Evolutionary conservation across 2,113 vertebrate species (phyloP), one percentile per base, ranked within the genome.

Genomic region (Xenus cinereus): DNA sequence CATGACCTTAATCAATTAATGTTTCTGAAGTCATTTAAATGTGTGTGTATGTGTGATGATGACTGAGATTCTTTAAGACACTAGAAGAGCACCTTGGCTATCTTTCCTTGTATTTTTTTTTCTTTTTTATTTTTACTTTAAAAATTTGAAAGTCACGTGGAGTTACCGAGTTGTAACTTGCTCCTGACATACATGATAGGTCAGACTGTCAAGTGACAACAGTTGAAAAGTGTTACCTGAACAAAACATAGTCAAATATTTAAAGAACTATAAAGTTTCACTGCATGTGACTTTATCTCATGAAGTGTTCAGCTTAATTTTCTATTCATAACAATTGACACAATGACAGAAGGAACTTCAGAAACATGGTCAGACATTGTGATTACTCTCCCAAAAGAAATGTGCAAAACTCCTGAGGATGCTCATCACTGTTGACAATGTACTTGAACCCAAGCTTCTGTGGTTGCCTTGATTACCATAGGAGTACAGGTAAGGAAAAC

Each of bases 261-360:
- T 75, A 60, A 87, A 72, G n/a, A 59, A 43, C 3, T 54, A 5
- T 21, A 23, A 43, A 53, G 4, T 51, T 90, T 79, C 26, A 37
- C 10, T 59, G 7, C 6, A 12, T 0, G 0, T 51, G 18, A 33
- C 18, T 39, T 3, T 41, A 26, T 54, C 20, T 54, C 15, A n/a
- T 37, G 4, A 86, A 45, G 5, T 24, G 20, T 60, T 71, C 19
- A 50, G 45, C 6, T 14, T 63, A 18, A 18, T 27, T 71, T 62
- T 66, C 59, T 54, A 1, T 35, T 50, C 24, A 35, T 7, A 86
- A 12, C 9, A 45, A 15, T 12, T 69, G 22, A 46, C 0, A 3
- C 6, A 57, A 53, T 66, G 67, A n/a, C 3, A 32, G 39, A 48
- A 66, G 39, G 14, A 71, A 54, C 27, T 66, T 54, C 15, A 50